Percentiles rank a stretch among this genome's conserved stretches.
These are phyloP conservation scores for Parelbella ahira DNA, from an alignment of 2,888 invertebrate genomes.

Conservation along the genomic window DNA sequence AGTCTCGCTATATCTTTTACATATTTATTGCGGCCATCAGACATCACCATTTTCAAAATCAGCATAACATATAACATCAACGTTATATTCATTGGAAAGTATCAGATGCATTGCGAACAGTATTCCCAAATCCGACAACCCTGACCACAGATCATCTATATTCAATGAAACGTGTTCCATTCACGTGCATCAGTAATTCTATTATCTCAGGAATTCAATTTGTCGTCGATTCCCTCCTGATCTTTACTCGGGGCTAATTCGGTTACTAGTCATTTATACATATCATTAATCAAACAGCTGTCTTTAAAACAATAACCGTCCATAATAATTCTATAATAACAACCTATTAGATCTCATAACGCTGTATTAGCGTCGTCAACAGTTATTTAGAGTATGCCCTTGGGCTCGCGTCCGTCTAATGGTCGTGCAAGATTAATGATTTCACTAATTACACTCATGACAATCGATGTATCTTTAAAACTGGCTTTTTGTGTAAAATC, in stretches of 20 bases:
- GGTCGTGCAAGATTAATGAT: constrained; percentile 71
- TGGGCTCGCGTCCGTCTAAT: constrained; percentile 66
- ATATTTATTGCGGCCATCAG: no score
- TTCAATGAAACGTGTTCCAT: constrained; percentile 22
- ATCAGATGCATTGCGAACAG: no score
- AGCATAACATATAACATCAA: no score
- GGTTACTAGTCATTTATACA: constrained; percentile 41
- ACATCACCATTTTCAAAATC: no score
- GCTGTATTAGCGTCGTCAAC: constrained; percentile 68
- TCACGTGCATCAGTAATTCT: constrained; percentile 19
- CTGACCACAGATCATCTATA: constrained; percentile 13
- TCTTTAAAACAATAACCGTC: constrained; percentile 73
- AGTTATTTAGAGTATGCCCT: constrained; percentile 69
- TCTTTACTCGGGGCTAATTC: constrained; percentile 31
- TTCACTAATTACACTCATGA: constrained; percentile 72
- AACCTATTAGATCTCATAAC: constrained; percentile 63
- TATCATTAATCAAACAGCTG: constrained; percentile 64
- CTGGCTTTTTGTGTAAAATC: constrained; percentile 47
- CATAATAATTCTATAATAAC: constrained; percentile 69
- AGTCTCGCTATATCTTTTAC: no score
- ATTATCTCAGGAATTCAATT: constrained; percentile 33
- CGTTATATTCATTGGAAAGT: no score
- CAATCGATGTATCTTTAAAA: constrained; percentile 61
- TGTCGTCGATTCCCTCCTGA: constrained; percentile 31
- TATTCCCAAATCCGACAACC: constrained; percentile 11